Base-by-base conservation (phyloP, 2,888 invertebrate genomes). In the Didymodactylos carnosus region DNA sequence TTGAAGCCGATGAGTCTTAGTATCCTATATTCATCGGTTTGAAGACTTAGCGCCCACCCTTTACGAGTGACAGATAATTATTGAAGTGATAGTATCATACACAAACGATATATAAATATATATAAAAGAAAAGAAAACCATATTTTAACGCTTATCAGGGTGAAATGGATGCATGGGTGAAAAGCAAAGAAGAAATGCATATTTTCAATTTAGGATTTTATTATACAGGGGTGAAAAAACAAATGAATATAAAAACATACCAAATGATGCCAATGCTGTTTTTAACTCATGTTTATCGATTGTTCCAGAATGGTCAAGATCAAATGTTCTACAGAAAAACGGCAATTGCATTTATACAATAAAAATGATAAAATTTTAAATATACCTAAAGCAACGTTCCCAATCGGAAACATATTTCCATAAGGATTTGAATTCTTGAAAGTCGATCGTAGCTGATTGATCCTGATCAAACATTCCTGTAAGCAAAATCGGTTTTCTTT, bases 331-430 rank as follows among this genome's bases (percentile, higher is more conserved):
- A 83, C 1, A 62, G 11, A 10, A 27, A 4, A 97, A 98, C 82
- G 93, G 94, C 80, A 88, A 89, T 81, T 95, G 93, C 97, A 62
- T 13, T 49, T 13, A 19, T 62, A 1, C 16, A 51, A 13, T 23
- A n/a, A 51, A n/a, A 51, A 51, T 16, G n/a, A n/a, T n/a, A n/a
- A n/a, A n/a, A n/a, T n/a, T n/a, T n/a, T n/a, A 19, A 16, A 62
- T n/a, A 62, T 35, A 62, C 62, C 62, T 88, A 83, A 98, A 98
- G 82, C 93, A 94, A 80, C 88, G 89, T 81, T 95, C 93, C 97
- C 97, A 98, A 80, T 97, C 95, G 10, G 91, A 92, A 0, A 98
- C 91, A 83, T 97, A 98, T 82, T 94, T 93, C 97, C 97, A 98
- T 0, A 98, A 85, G 0, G 92, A 90, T 70, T 91, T 90, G 84